Conservation (phyloP, 2,113 vertebrate species). For the Tamias sibiricus region DNA sequence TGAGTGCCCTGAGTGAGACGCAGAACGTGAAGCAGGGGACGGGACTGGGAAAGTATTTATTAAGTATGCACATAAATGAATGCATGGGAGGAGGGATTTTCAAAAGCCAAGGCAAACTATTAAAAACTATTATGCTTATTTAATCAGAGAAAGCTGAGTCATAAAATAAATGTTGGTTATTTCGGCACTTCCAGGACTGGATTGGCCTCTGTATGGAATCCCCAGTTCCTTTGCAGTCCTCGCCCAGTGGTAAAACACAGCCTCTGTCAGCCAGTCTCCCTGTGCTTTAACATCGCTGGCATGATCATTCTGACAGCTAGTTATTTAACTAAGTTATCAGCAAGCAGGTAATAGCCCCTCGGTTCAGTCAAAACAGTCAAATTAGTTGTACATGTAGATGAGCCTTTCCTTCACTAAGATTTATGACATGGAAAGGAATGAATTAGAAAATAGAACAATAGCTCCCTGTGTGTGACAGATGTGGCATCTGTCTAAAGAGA, state of each 20-base stretch:
- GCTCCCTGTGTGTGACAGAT: neutral
- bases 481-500: slow-evolving; percentile 28
- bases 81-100: neutral
- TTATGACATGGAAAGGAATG: neutral
- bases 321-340: slow-evolving; percentile 58
- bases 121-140: neutral
- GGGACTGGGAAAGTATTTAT: neutral
- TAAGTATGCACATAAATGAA: neutral
- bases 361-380: slow-evolving; percentile 53
- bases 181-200: neutral
- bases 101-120: neutral
- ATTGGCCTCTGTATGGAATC: neutral
- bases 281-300: neutral
- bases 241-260: neutral
- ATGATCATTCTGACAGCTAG: neutral
- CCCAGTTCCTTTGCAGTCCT: neutral
- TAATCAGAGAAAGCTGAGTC: neutral
- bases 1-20: neutral
- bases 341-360: slow-evolving; percentile 6
- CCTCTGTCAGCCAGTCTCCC: neutral
- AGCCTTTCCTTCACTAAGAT: neutral
- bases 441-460: slow-evolving; percentile 54
- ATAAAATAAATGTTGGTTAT: neutral
- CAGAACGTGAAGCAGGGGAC: neutral
- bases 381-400: slow-evolving; percentile 17